Conservation (phyloP, 2,113 vertebrate species). For the Phyllostomus hastatus region DNA sequence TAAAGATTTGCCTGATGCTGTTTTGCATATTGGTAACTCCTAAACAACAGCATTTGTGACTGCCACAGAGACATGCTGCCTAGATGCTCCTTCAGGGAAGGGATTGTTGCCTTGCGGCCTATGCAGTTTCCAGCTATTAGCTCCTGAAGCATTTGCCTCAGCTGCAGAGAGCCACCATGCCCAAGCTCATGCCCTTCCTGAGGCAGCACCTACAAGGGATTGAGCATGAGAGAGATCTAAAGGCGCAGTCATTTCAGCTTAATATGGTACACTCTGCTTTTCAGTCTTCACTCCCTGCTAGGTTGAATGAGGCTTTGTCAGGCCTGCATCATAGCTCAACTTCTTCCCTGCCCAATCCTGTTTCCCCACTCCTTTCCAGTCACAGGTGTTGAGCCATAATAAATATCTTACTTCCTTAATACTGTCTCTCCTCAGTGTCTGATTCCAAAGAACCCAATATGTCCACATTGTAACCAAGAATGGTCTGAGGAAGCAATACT, state of each 20-base stretch:
- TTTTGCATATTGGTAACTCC: background rate
- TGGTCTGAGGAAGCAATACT: background rate
- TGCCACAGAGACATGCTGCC: background rate
- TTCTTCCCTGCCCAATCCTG: background rate
- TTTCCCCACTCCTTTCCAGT: background rate
- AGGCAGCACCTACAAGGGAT: background rate
- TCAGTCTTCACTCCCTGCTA: background rate
- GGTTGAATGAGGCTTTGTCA: background rate
- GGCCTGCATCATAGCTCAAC: fast-evolving
- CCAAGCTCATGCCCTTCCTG: background rate
- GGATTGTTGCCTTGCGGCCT: background rate
- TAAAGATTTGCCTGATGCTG: background rate
- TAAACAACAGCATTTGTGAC: background rate
- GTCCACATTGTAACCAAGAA: background rate
- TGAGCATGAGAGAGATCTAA: background rate
- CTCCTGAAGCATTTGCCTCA: background rate
- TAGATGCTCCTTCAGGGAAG: background rate
- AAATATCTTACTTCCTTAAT: background rate
- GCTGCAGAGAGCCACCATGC: background rate
- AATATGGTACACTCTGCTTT: background rate
- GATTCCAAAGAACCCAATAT: background rate
- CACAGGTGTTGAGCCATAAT: background rate
- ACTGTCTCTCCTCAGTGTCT: background rate
- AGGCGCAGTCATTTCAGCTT: background rate
- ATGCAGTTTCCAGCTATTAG: background rate